Conservation (phyloP, 2,797 vertebrate genomes). For the Erithacus rubecula region DNA sequence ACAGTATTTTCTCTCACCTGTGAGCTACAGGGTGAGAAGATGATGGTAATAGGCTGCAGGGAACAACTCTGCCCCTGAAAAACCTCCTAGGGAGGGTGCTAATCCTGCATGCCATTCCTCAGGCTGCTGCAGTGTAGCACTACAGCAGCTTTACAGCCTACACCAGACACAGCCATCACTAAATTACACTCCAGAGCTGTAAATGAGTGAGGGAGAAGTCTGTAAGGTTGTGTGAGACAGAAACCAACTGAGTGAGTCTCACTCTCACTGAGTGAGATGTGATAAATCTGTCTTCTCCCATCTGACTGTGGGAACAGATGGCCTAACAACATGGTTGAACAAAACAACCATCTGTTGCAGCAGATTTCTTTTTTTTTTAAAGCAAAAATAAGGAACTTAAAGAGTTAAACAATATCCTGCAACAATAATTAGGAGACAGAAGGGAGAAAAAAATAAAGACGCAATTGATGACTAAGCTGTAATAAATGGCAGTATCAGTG, state of each 20-base stretch:
- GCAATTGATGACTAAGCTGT: background rate
- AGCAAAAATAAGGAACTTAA: background rate
- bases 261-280: slow-evolving; percentile 28
- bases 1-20: background rate
- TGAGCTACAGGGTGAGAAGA: background rate
- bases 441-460: background rate
- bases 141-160: background rate
- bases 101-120: background rate
- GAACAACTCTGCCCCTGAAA: background rate
- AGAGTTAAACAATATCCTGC: slow-evolving; percentile 28
- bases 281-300: slow-evolving; percentile 47
- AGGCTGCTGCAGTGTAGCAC: background rate
- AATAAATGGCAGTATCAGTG: background rate
- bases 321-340: slow-evolving; percentile 25
- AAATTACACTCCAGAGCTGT: background rate
- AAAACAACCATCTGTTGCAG: slow-evolving; percentile 57
- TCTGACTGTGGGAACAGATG: slow-evolving; percentile 52
- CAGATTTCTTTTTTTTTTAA: background rate
- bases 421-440: background rate
- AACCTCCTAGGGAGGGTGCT: background rate
- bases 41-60: background rate
- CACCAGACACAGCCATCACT: background rate
- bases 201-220: background rate
- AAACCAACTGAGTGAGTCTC: slow-evolving; percentile 52
- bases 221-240: slow-evolving; percentile 34